These are phyloP conservation scores for Boloria euphrosyne DNA, from an alignment of 2,888 invertebrate species.

Conservation along the genomic window DNA sequence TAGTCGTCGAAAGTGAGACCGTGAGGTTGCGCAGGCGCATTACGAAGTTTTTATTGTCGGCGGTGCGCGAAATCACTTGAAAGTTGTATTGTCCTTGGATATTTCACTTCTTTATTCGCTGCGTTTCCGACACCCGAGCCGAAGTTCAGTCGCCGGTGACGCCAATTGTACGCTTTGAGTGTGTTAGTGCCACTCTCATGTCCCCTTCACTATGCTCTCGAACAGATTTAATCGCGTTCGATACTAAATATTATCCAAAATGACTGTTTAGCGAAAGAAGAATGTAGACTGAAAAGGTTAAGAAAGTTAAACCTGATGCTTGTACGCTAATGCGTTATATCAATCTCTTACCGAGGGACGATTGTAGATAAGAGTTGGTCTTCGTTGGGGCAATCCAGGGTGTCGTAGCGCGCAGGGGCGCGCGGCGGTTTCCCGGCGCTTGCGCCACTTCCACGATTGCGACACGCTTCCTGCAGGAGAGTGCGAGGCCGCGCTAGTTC, in stretches of 20 bases:
- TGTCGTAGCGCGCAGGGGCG: slow-evolving; percentile 63
- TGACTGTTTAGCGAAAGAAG: slow-evolving; percentile 22
- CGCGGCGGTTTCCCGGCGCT: slow-evolving; percentile 73
- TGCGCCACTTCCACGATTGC: slow-evolving; percentile 80
- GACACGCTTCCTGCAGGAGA: slow-evolving; percentile 80
- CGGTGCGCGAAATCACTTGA: slow-evolving; percentile 82
- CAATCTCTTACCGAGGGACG: slow-evolving; percentile 45
- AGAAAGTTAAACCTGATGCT: background rate
- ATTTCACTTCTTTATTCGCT: slow-evolving; percentile 80
- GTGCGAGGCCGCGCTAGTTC: slow-evolving; percentile 77
- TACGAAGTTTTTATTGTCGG: slow-evolving; percentile 81
- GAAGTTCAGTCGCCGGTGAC: slow-evolving; percentile 69
- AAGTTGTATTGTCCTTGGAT: slow-evolving; percentile 82
- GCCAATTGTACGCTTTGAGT: slow-evolving; percentile 61
- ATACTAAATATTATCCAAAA: slow-evolving; percentile 38
- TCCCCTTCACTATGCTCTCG: slow-evolving; percentile 68
- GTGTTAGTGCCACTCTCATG: slow-evolving; percentile 53
- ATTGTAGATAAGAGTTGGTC: slow-evolving; percentile 55
- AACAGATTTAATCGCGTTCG: slow-evolving; percentile 48
- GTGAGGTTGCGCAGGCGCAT: slow-evolving; percentile 79
- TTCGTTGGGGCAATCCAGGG: slow-evolving; percentile 67
- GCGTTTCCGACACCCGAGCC: slow-evolving; percentile 76
- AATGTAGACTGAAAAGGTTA: background rate
- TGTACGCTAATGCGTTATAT: background rate
- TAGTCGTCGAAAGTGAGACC: slow-evolving; percentile 78